These are phyloP conservation scores for Scaeva pyrastri DNA, from an alignment of 2,888 invertebrate species.

Conservation along the genomic window DNA sequence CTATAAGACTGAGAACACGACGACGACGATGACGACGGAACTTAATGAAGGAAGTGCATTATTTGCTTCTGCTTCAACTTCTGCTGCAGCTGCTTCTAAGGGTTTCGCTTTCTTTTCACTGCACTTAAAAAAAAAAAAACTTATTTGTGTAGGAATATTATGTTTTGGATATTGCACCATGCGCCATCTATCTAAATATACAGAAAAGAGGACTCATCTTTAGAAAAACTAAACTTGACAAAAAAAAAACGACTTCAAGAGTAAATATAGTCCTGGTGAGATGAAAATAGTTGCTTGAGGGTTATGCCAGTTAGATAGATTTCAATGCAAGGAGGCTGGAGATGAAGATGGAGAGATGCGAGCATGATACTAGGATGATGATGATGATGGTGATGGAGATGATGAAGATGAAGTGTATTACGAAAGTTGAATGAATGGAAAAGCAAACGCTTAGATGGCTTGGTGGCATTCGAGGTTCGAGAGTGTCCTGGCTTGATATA, in stretches of 20 bases:
- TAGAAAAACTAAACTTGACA: slow-evolving; percentile 15
- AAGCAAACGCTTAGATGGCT: slow-evolving; percentile 23
- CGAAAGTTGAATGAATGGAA: slow-evolving; percentile 29
- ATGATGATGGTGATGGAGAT: not conserved
- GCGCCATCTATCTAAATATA: slow-evolving; percentile 18
- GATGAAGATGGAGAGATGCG: not conserved
- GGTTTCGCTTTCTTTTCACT: slow-evolving; percentile 6
- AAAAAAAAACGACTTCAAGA: not conserved
- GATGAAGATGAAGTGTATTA: slow-evolving; percentile 23
- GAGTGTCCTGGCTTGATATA: not conserved
- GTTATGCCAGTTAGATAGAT: slow-evolving; percentile 49
- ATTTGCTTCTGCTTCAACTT: not conserved
- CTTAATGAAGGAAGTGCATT: slow-evolving; percentile 53
- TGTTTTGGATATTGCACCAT: not conserved
- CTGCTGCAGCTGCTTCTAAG: not conserved
- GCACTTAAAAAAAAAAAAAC: not conserved
- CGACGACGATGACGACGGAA: slow-evolving; percentile 21
- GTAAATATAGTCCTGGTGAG: slow-evolving; percentile 38
- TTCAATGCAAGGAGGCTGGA: slow-evolving; percentile 7
- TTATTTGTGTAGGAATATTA: slow-evolving; percentile 20
- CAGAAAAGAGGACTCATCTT: not conserved
- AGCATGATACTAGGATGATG: not conserved
- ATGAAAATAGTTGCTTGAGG: slow-evolving; percentile 51
- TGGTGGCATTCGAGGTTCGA: slow-evolving; percentile 35
- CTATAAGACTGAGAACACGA: slow-evolving; percentile 1